Conservation (phyloP, 2,113 vertebrate genomes). For the Chaetura pelagica region DNA sequence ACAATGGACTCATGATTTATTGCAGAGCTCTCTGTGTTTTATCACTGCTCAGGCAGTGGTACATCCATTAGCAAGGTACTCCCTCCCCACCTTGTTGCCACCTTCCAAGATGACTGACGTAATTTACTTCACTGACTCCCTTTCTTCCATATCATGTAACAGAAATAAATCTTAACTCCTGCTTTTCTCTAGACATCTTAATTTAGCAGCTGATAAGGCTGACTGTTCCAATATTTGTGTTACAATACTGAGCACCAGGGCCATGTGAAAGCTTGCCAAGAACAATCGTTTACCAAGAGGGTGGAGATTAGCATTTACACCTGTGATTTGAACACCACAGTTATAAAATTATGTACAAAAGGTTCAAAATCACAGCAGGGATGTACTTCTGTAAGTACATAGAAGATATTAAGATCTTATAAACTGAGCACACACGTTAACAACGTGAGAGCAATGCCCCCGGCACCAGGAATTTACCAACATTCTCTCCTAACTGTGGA, state of each 20-base stretch:
- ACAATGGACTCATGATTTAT: not conserved
- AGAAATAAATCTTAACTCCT: constrained; percentile 12
- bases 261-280: constrained; percentile 51
- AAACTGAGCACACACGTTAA: not conserved
- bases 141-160: not conserved
- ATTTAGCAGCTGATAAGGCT: constrained; percentile 15
- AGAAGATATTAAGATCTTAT: not conserved
- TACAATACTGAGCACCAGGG: not conserved
- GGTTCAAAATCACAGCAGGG: constrained; percentile 35
- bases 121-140: not conserved
- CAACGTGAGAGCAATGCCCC: not conserved
- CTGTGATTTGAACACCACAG: not conserved
- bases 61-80: not conserved
- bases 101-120: not conserved
- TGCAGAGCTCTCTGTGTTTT: not conserved
- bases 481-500: not conserved
- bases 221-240: constrained; percentile 40
- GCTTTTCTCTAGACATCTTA: constrained; percentile 15
- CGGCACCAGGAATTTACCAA: not conserved
- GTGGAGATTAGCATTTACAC: constrained; percentile 45
- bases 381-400: not conserved
- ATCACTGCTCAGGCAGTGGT: not conserved
- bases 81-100: not conserved
- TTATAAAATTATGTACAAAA: not conserved
- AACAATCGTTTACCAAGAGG: not conserved